Evolutionary conservation across 2,888 invertebrate species (phyloP), one percentile per base, ranked within the genome.

Genomic region (Corythucha ciliata): DNA sequence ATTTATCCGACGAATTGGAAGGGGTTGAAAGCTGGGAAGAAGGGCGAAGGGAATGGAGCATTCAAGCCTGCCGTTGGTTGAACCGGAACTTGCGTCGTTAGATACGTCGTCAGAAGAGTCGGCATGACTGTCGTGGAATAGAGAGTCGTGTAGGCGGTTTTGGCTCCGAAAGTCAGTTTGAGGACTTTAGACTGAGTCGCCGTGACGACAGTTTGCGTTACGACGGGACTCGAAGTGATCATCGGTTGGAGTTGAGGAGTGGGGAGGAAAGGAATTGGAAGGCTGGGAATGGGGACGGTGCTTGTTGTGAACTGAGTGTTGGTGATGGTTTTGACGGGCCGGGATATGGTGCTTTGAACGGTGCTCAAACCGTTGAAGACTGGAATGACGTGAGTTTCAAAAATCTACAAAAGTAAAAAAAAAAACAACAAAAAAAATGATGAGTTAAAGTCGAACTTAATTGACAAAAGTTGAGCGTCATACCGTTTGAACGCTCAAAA

Each of bases 91-190:
- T 86, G 84, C 14, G 82, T 81, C 5, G 89, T 89, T 57, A 89
- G 75, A 65, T 83, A 85, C 14, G 84, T 81, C n/a, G 90, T 89
- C 54, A 89, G 67, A 45, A 81, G 74, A 1, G 88, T 88, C 6
- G 89, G 88, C 34, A 89, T 79, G 37, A 90, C 79, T 63, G 77
- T 80, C 32, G 89, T 88, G 2, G 85, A 83, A 67, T 80, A 88
- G 53, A 91, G 73, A 2, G 89, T 90, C 6, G 90, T 90, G 65
- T 83, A 84, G 1, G 88, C 81, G 1, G 89, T 89, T 68, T 86
- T 87, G 26, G 90, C 89, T n/a, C 90, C 89, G 65, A 90, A 90
- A 10, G 88, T 89, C 59, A 90, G 70, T 68, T 89, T 88, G 56
- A 90, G 70, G 46, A 89, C 60, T 69, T 86, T 83, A 61, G 88